phyloP scores from a whole-genome alignment of 2,113 vertebrate genomes.

The Erythrolamprus reginae region DNA sequence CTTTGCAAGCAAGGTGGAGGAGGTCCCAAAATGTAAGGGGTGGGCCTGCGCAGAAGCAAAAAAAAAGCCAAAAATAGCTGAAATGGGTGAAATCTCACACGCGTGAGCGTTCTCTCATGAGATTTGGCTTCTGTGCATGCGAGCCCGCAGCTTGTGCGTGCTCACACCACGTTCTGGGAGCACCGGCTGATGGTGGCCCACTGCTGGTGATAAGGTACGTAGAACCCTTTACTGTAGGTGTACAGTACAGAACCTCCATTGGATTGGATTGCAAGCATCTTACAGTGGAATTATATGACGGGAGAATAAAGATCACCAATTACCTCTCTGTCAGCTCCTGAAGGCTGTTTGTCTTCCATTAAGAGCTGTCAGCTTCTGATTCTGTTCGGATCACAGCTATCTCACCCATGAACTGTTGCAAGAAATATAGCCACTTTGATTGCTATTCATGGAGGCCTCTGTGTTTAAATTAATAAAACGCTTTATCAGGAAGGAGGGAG shows the following conservation, averaged over 20 bases:
- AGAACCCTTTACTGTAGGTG: not conserved
- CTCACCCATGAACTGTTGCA: slow-evolving; percentile 52
- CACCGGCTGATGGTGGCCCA: too few relatives aligned
- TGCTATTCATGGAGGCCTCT: slow-evolving; percentile 51
- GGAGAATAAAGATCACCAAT: not conserved
- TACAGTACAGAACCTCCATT: not conserved
- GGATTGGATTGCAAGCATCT: not conserved
- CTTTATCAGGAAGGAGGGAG: slow-evolving; percentile 52
- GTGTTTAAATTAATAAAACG: slow-evolving; percentile 58
- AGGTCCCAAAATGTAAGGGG: too few relatives aligned
- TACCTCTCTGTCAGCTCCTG: slow-evolving; percentile 21
- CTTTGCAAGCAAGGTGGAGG: too few relatives aligned
- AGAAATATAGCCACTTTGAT: slow-evolving; percentile 55
- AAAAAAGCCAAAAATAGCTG: too few relatives aligned
- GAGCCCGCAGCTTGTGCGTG: too few relatives aligned
- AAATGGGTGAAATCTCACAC: too few relatives aligned
- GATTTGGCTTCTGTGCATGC: too few relatives aligned
- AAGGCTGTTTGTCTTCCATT: not conserved
- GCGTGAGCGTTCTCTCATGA: too few relatives aligned
- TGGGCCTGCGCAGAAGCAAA: too few relatives aligned
- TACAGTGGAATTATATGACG: slow-evolving; percentile 17
- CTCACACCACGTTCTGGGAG: too few relatives aligned
- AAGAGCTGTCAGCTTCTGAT: slow-evolving; percentile 12
- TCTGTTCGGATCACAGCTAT: slow-evolving; percentile 43
- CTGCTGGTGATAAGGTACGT: not conserved